Evolutionary conservation across 2,113 vertebrate genomes (phyloP).

Genomic region (Semnopithecus entellus): DNA sequence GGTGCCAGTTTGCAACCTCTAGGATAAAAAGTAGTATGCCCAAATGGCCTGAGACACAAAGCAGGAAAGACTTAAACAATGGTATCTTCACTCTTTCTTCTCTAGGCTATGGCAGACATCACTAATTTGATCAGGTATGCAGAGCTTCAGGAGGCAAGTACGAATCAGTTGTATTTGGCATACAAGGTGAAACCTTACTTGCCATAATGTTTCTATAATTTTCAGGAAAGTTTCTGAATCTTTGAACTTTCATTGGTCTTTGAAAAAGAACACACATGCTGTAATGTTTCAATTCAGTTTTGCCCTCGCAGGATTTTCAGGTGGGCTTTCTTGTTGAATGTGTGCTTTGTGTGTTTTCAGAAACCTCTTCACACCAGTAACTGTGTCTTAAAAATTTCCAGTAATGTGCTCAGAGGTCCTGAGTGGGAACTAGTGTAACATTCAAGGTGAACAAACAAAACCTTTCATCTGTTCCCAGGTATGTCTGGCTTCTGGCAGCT

Average conservation of each 20-base stretch:
- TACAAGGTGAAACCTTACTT: constrained; percentile 40
- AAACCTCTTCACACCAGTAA: constrained; percentile 67
- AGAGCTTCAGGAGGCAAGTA: neutral
- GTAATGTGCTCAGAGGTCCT: constrained; percentile 67
- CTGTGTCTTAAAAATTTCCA: constrained; percentile 71
- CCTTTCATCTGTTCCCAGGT: constrained; percentile 75
- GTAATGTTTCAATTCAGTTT: constrained; percentile 57
- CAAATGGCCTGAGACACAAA: constrained; percentile 18
- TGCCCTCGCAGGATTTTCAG: constrained; percentile 62
- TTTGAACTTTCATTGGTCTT: constrained; percentile 66
- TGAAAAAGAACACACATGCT: constrained; percentile 39
- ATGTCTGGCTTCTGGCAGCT: constrained; percentile 66
- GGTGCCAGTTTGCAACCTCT: constrained; percentile 25
- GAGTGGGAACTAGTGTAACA: constrained; percentile 57
- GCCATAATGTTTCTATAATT: constrained; percentile 40
- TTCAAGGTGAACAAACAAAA: constrained; percentile 67
- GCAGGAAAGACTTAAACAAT: neutral
- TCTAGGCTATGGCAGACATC: neutral
- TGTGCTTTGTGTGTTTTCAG: constrained; percentile 69
- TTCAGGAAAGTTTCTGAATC: constrained; percentile 42
- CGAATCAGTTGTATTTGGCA: constrained; percentile 24
- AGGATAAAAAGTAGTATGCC: constrained; percentile 1
- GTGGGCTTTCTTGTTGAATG: constrained; percentile 69
- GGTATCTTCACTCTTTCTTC: neutral
- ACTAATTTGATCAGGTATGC: neutral